Conservation (phyloP, 2,113 vertebrate species). For the Opisthocomus hoazin region DNA sequence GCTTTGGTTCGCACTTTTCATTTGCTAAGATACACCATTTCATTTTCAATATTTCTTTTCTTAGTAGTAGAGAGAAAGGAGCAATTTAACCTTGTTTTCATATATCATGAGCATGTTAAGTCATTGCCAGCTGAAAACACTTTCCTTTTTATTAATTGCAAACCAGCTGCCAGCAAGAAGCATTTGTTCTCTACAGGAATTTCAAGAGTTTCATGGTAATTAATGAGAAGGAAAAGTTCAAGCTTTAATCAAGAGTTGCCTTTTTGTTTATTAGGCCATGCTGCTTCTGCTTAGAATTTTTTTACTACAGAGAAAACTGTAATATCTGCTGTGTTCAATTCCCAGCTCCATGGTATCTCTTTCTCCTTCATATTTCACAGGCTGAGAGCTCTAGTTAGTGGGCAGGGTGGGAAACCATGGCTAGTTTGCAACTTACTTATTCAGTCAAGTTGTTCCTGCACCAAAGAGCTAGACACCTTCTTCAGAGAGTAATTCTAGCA, state of each 20-base stretch:
- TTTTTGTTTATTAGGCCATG: background rate
- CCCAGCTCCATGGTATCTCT: background rate
- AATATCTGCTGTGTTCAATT: background rate
- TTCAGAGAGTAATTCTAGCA: background rate
- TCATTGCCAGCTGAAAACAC: background rate
- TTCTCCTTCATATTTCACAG: background rate
- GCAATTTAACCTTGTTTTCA: conserved; percentile 13
- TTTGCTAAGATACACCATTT: background rate
- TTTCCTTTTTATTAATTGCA: conserved; percentile 19
- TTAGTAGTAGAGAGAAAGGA: background rate
- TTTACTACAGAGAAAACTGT: background rate
- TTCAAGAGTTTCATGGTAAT: background rate
- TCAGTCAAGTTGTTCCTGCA: background rate
- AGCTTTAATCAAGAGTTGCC: background rate
- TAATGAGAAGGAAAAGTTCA: background rate
- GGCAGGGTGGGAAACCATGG: background rate
- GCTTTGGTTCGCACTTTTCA: background rate
- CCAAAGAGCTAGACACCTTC: background rate
- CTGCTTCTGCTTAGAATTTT: background rate
- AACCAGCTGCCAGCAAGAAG: conserved; percentile 25
- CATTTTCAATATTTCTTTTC: background rate
- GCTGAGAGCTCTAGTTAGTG: background rate
- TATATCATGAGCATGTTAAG: background rate
- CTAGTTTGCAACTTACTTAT: background rate
- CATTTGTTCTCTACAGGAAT: conserved; percentile 2